Percentiles rank a stretch among this genome's conserved stretches.
These are phyloP conservation scores for Erythrocercus mccallii DNA, from an alignment of 2,113 vertebrate species.

Conservation along the genomic window DNA sequence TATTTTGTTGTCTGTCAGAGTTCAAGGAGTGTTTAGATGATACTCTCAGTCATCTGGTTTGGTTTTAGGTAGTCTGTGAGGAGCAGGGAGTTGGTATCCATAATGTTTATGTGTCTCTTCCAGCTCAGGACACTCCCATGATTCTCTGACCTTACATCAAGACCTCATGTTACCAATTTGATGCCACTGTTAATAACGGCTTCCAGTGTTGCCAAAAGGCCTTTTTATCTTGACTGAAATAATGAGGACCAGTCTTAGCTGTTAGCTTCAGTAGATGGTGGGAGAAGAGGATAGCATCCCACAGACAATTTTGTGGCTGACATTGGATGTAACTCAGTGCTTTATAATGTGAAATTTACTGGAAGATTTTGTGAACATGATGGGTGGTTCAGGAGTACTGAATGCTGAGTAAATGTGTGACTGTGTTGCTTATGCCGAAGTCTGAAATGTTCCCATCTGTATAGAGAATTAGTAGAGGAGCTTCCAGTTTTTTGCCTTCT, in stretches of 20 bases:
- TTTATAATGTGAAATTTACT: neutral
- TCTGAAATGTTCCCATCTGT: neutral
- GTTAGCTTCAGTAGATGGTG: neutral
- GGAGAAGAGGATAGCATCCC: neutral
- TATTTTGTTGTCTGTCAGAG: neutral
- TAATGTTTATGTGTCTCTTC: neutral
- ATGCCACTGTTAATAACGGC: neutral
- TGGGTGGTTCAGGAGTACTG: neutral
- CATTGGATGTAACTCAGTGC: neutral
- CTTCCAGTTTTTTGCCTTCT: neutral
- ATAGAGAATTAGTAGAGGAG: neutral
- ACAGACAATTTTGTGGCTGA: neutral
- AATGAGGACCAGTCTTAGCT: neutral
- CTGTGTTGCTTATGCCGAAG: neutral
- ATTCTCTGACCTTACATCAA: neutral
- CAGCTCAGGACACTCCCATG: neutral
- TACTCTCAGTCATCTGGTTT: neutral
- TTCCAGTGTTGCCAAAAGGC: neutral
- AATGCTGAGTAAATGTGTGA: neutral
- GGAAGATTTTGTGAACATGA: neutral
- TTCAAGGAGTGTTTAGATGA: neutral
- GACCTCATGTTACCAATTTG: neutral
- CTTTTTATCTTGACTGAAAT: neutral
- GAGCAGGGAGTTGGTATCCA: neutral
- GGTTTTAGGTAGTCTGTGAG: neutral